Percentiles rank a stretch among this genome's conserved stretches.
Evolutionary conservation across 2,113 vertebrate genomes (phyloP).

Genomic region (Lathamus discolor): DNA sequence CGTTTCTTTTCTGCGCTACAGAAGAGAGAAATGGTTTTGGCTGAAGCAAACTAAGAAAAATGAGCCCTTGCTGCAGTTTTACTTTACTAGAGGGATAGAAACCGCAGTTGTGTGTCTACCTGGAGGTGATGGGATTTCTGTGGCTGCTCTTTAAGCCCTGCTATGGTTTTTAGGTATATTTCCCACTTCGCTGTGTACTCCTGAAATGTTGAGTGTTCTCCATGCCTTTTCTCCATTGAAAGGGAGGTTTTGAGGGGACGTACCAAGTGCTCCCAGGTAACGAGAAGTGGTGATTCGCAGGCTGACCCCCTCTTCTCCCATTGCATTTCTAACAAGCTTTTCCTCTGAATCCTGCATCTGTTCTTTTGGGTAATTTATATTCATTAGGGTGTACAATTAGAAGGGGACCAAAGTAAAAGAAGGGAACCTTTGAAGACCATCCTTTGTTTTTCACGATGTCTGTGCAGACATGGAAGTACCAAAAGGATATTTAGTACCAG

Average conservation of each 20-base stretch:
- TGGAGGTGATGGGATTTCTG: neutral
- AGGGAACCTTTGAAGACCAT: constrained; percentile 22
- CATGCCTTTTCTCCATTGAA: neutral
- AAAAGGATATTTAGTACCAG: neutral
- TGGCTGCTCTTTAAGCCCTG: neutral
- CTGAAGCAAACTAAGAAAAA: neutral
- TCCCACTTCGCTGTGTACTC: neutral
- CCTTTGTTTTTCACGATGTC: neutral
- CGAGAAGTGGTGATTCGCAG: neutral
- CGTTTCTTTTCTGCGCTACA: neutral
- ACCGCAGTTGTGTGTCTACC: neutral
- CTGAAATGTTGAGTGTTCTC: neutral
- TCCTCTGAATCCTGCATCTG: neutral
- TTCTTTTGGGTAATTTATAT: neutral
- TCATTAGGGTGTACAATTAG: neutral
- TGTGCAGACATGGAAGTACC: neutral
- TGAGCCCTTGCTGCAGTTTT: neutral
- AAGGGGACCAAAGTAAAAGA: neutral
- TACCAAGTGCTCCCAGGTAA: neutral
- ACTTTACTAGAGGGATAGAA: neutral
- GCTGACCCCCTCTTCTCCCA: neutral
- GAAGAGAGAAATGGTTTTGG: neutral
- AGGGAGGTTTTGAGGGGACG: rapidly evolving
- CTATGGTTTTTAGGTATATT: neutral
- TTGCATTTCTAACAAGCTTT: neutral